phyloP scores from a whole-genome alignment of 2,113 vertebrate genomes.

The Egretta garzetta region DNA sequence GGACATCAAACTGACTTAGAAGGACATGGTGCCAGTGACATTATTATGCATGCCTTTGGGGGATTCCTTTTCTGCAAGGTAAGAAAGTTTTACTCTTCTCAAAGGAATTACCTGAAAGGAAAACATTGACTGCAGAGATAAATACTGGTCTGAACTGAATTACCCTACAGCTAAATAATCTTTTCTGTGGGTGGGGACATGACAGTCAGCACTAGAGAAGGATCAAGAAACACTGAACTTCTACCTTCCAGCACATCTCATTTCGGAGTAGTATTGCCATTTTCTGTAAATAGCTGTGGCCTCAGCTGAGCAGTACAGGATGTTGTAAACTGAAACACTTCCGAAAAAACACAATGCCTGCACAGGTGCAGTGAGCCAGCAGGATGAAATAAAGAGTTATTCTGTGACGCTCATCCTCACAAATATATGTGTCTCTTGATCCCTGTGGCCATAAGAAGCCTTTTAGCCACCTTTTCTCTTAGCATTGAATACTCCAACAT shows the following conservation, averaged over 20 bases:
- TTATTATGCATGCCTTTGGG: not conserved
- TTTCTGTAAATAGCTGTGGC: conserved; percentile 40
- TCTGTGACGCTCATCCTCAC: conserved; percentile 47
- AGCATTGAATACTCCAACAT: not conserved
- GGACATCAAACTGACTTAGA: not conserved
- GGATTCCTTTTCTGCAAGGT: not conserved
- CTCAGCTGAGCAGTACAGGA: conserved; percentile 34
- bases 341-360: conserved; percentile 55
- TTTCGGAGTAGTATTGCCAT: not conserved
- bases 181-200: not conserved
- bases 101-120: not conserved
- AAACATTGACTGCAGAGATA: not conserved
- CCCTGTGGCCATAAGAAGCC: not conserved
- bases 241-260: not conserved
- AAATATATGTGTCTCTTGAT: conserved; percentile 10
- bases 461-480: conserved; percentile 11
- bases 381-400: conserved; percentile 17
- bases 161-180: not conserved
- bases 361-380: conserved; percentile 50
- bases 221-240: not conserved
- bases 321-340: conserved; percentile 54
- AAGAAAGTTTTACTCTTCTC: not conserved
- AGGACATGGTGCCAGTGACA: not conserved
- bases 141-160: not conserved
- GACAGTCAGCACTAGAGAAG: not conserved